Evolutionary conservation across 2,888 invertebrate genomes (phyloP).

Genomic region (Callyntrura sp.): DNA sequence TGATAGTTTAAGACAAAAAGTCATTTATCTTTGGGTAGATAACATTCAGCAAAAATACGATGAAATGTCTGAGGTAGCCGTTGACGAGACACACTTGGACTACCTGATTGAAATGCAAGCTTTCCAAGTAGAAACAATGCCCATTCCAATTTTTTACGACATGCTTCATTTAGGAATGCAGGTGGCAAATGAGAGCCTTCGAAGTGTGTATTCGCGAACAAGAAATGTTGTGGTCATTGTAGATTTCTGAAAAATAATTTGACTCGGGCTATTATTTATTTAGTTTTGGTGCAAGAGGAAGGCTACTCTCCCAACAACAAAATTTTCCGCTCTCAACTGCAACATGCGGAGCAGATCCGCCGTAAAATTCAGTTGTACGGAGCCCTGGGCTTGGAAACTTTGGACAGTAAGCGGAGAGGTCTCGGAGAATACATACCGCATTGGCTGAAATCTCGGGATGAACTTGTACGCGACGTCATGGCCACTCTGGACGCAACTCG

Average conservation of each 20-base stretch:
- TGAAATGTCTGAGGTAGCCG: conserved; percentile 61
- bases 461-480: conserved; percentile 66
- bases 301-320: conserved; percentile 66
- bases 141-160: conserved; percentile 76
- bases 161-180: conserved; percentile 76
- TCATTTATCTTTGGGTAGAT: too few species aligned
- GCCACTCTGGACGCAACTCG: conserved; percentile 7
- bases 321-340: conserved; percentile 64
- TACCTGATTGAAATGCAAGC: conserved; percentile 74
- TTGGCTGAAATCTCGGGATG: conserved; percentile 69
- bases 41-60: conserved; percentile 71
- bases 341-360: conserved; percentile 53
- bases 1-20: too few species aligned
- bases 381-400: conserved; percentile 66
- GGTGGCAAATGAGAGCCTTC: conserved; percentile 68
- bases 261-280: too few species aligned
- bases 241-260: too few species aligned
- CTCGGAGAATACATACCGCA: conserved; percentile 57
- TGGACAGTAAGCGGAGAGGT: conserved; percentile 61
- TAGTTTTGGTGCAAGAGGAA: conserved; percentile 68
- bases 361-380: conserved; percentile 72
- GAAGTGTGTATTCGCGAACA: conserved; percentile 59
- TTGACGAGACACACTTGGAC: conserved; percentile 70
- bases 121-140: conserved; percentile 65
- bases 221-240: too few species aligned